Base-by-base conservation (phyloP, 1,140 invertebrate species). In the Fopius arisanus region DNA sequence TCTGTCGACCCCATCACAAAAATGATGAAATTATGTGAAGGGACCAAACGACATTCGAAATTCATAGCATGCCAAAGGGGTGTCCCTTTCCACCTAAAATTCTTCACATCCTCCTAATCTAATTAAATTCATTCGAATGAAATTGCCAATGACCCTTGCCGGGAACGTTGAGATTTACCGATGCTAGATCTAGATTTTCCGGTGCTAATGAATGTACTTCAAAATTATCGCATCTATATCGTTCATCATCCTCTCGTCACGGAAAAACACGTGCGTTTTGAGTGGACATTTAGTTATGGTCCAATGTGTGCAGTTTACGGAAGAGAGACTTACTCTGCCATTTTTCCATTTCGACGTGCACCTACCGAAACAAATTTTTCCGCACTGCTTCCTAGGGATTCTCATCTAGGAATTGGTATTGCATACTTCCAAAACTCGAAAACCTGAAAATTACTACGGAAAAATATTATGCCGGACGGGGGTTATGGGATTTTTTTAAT, bases 221-320 rank as follows among this genome's bases (percentile, higher is more conserved):
- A 66, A 37, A 66, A 66, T 10, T n/a, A n/a, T 66, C 29, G 16
- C 19, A 67, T 67, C 19, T 67, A 19, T 28, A 19, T 28, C 29
- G 21, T 10, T 29, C 54, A 16, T 71, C 51, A 71, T 54, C 51
- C 69, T 71, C 69, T 71, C 28, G 31, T 51, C 31, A 51, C 43
- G 41, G 51, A 63, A 23, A 66, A 51, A 73, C 75, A 76, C 75
- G 75, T 76, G 75, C 70, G 43, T 40, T n/a, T 9, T 67, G 43
- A n/a, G 59, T 67, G 75, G 70, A 76, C 59, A 69, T 70, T 76
- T 76, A 73, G 79, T 78, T 77, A 78, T 70, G 79, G 77, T 78
- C 43, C 63, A 74, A 29, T n/a, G 73, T 77, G 51, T 72, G 73
- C 19, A 76, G 79, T 73, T 75, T 59, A 59, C 54, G 66, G 37